Percentiles rank a stretch among this genome's conserved stretches.
Conservation (phyloP, 2,113 vertebrate species). For the Rhinolophus ferrumequinum region DNA sequence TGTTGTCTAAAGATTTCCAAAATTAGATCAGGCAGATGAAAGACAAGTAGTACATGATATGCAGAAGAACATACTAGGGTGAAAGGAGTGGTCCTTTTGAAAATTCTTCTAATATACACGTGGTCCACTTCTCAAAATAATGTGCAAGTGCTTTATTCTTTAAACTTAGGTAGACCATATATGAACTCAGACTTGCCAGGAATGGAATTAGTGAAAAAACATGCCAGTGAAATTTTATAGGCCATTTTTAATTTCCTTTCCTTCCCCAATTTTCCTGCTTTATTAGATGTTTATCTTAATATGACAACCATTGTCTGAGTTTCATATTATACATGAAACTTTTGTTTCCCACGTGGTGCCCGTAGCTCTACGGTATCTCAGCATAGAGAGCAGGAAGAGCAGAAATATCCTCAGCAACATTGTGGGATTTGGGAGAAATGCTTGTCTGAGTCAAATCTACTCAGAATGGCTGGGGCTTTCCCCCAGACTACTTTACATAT, state of each 20-base stretch:
- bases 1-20: background rate
- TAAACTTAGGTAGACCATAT: background rate
- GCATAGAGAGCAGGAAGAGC: background rate
- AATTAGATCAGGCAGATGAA: background rate
- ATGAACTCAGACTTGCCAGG: background rate
- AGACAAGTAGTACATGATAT: background rate
- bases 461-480: background rate
- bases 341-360: background rate
- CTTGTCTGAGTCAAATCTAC: background rate
- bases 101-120: background rate
- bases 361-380: background rate
- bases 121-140: background rate
- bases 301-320: background rate
- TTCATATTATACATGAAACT: background rate
- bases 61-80: background rate
- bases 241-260: conserved; percentile 40
- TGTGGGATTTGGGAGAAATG: background rate
- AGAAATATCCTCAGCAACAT: background rate
- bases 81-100: background rate
- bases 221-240: conserved; percentile 11
- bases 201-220: background rate
- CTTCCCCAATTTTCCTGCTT: background rate
- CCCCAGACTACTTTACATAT: background rate
- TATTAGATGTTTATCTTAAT: background rate
- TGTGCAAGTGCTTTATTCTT: background rate